Base-by-base conservation (phyloP, 2,113 vertebrate species). In the Zapornia atra region DNA sequence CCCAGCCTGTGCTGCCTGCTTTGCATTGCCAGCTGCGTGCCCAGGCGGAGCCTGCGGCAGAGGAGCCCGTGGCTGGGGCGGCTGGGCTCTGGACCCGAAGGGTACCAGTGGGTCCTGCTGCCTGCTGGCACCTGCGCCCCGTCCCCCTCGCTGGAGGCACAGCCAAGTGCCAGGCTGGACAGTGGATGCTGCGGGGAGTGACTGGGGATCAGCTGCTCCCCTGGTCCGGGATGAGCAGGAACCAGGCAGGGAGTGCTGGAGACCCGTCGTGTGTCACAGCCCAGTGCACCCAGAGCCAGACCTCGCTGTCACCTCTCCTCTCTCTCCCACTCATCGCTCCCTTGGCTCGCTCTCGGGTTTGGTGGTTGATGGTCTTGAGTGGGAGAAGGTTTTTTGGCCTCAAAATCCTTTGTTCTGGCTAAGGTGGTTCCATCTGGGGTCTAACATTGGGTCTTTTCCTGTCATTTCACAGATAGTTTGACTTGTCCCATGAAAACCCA, bases 51-150 rank as follows among this genome's bases (percentile, higher is more conserved):
- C 50, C 33, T 15, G 53, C 33, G 51, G 40, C 33, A 13, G 65
- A 34, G 11, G 29, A 28, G 68, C 11, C 29, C 38, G 34, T 24
- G 61, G 46, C n/a, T 29, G 60, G 65, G 42, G 7, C 28, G 2
- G 50, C 91, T 44, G n/a, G 17, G 2, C 34, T 61, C 40, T 12
- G 10, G 9, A 13, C 19, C 63, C 4, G 0, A 14, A 26, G 14
- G n/a, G 42, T 8, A 24, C 33, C 2, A 8, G 11, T 5, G 59
- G 46, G 31, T 54, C 42, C 31, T 60, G 44, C 33, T 3, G 1
- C 2, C 2, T 0, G 1, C n/a, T n/a, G n/a, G n/a, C n/a, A n/a
- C n/a, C 38, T 15, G 19, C 20, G 28, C 78, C 46, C 31, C 4
- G 1, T 73, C 25, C 51, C 3, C 20, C 31, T 57, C 17, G 1